These are phyloP conservation scores for Prionace glauca DNA, from an alignment of 2,797 vertebrate species.

Conservation along the genomic window DNA sequence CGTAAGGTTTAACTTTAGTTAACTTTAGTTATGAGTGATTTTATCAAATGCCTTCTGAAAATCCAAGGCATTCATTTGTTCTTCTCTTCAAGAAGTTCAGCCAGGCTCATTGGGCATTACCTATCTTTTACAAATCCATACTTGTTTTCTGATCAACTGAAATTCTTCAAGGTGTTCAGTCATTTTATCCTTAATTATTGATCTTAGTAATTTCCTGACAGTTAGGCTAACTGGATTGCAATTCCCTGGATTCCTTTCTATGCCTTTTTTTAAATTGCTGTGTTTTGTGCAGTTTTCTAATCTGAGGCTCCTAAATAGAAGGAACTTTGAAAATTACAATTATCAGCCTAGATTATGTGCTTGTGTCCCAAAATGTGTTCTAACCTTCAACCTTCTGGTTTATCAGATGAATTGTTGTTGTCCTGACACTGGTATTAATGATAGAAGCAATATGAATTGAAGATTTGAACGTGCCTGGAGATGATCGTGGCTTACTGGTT, in stretches of 20 bases:
- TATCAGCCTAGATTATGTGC: not conserved
- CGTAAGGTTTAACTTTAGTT: not conserved
- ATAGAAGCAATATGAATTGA: not conserved
- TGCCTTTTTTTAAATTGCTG: too few species aligned
- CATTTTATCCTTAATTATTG: too few species aligned
- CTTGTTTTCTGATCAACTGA: too few species aligned
- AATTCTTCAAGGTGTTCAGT: too few species aligned
- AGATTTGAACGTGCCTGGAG: not conserved
- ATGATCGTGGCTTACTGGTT: not conserved
- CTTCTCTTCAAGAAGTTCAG: not conserved
- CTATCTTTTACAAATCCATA: too few species aligned
- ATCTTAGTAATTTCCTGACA: too few species aligned
- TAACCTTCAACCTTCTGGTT: not conserved
- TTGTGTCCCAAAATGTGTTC: not conserved
- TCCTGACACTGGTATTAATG: conserved; percentile 1
- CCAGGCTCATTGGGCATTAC: not conserved
- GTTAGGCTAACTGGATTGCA: too few species aligned
- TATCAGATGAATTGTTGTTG: not conserved
- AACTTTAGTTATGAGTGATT: not conserved
- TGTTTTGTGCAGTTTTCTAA: too few species aligned
- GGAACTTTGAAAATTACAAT: too few species aligned
- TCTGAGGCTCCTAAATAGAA: too few species aligned
- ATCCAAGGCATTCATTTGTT: not conserved
- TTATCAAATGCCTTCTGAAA: not conserved
- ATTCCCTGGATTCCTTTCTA: too few species aligned